Conservation (phyloP, 2,888 invertebrate species). For the Dimorphilus gyrociliatus region DNA sequence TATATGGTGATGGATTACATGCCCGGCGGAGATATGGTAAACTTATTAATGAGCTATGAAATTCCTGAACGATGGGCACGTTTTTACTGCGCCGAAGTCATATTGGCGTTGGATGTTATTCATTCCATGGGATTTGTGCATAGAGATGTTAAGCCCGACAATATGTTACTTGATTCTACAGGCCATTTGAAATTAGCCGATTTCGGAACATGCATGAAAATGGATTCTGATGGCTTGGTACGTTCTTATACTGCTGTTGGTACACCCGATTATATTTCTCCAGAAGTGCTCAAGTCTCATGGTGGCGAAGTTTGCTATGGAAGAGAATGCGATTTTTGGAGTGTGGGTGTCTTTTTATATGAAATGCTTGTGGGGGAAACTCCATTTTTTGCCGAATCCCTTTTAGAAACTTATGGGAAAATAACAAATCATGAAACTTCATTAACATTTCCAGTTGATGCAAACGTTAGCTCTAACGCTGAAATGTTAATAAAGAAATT, state of each 20-base stretch:
- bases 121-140: conserved; percentile 88
- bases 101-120: conserved; percentile 88
- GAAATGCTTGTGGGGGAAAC: conserved; percentile 97
- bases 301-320: conserved; percentile 90
- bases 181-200: conserved; percentile 97
- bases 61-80: conserved; percentile 97
- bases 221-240: conserved; percentile 83
- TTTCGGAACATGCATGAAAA: conserved; percentile 98
- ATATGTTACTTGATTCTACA: conserved; percentile 83
- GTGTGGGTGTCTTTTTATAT: conserved; percentile 93
- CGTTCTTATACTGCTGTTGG: conserved; percentile 94
- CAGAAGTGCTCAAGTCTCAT: conserved; percentile 91
- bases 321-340: conserved; percentile 98
- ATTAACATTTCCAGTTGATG: conserved; percentile 74
- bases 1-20: conserved; percentile 99
- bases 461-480: conserved; percentile 63
- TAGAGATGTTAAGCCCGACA: conserved; percentile 94
- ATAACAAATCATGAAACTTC: conserved; percentile 98
- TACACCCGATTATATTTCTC: conserved; percentile 97
- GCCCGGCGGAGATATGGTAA: conserved; percentile 98
- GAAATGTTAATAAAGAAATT: conserved; percentile 54
- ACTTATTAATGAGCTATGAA: conserved; percentile 93
- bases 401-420: conserved; percentile 93
- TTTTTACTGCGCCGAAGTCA: conserved; percentile 94
- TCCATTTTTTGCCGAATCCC: conserved; percentile 94